phyloP scores from a whole-genome alignment of 1,140 invertebrate species.

The Brachionus rotundiformis region DNA sequence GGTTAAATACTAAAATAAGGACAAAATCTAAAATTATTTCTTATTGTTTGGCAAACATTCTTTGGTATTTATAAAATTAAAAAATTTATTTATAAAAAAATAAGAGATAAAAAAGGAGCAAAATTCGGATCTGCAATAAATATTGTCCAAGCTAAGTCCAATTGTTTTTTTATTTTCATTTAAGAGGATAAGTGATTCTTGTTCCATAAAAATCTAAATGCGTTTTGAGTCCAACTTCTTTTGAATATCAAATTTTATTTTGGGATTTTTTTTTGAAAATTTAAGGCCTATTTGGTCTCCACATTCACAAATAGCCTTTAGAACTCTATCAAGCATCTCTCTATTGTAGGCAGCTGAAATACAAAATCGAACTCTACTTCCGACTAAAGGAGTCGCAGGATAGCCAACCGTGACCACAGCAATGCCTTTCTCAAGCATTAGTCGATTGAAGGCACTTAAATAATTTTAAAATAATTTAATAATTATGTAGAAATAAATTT shows the following conservation, averaged over 20 bases:
- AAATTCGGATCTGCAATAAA: not conserved
- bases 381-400: conserved; percentile 91
- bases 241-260: not conserved
- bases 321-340: conserved; percentile 86
- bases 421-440: conserved; percentile 77
- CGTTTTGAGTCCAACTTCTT: not conserved
- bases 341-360: conserved; percentile 92
- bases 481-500: no score
- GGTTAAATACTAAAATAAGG: no score
- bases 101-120: no score
- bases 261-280: conserved; percentile 33
- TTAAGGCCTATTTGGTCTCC: conserved; percentile 63
- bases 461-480: no score
- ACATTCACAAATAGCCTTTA: conserved; percentile 73
- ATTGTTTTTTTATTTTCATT: not conserved
- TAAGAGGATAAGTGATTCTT: not conserved
- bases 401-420: conserved; percentile 94
- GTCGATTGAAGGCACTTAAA: conserved; percentile 73
- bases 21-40: no score
- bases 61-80: no score
- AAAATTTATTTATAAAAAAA: no score
- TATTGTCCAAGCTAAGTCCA: not conserved
- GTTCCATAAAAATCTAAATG: not conserved
- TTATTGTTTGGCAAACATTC: no score
- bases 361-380: conserved; percentile 90